Percentiles rank a stretch among this genome's conserved stretches.
Evolutionary conservation across 1,140 invertebrate genomes (phyloP).

Genomic region (Heliothis subflexa): DNA sequence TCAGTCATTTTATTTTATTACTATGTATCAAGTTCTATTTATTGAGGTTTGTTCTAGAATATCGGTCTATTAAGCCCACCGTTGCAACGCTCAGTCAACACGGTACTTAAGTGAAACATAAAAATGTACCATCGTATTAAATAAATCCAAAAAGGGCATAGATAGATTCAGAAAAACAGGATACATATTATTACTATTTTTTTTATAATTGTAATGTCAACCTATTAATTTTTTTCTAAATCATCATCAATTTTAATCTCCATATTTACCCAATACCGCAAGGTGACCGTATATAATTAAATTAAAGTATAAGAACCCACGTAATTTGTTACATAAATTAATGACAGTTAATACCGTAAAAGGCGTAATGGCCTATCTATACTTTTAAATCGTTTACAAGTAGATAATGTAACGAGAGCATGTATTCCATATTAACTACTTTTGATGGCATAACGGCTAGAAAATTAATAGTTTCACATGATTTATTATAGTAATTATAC

Average conservation of each 20-base stretch:
- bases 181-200: no score
- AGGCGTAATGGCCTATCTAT: conserved; percentile 2
- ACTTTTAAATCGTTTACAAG: conserved; percentile 31
- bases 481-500: conserved; percentile 33
- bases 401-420: conserved; percentile 17
- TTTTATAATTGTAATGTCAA: no score
- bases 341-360: not conserved
- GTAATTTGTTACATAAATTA: conserved; percentile 6
- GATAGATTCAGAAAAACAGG: no score
- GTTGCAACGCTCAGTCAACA: no score
- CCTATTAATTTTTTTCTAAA: no score
- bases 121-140: no score
- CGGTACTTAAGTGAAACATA: no score
- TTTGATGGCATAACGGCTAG: conserved; percentile 31
- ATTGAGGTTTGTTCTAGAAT: no score
- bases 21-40: no score
- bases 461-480: conserved; percentile 39
- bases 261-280: not conserved
- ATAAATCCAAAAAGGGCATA: no score
- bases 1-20: not conserved
- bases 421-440: conserved; percentile 2
- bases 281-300: conserved; percentile 10
- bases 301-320: conserved; percentile 16
- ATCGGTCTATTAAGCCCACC: no score
- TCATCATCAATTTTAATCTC: not conserved